phyloP scores from a whole-genome alignment of 2,797 vertebrate species.

The Danio albolineatus region DNA sequence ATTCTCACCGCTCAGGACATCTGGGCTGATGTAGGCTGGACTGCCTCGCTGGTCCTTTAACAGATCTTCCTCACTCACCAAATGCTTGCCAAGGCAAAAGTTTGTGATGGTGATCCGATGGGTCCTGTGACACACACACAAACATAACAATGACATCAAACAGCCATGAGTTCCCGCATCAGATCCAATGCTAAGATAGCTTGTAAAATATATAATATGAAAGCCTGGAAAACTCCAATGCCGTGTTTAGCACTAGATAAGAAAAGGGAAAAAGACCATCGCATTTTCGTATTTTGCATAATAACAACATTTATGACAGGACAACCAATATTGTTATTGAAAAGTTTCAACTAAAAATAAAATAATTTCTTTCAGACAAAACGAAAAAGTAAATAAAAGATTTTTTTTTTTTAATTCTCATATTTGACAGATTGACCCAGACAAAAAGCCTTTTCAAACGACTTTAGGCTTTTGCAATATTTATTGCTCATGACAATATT shows the following conservation, averaged over 20 bases:
- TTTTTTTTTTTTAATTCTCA: no score
- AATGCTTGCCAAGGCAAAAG: slow-evolving; percentile 98
- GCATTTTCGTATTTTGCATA: no score
- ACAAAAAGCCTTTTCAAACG: not conserved
- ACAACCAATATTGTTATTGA: no score
- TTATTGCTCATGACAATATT: no score
- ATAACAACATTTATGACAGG: no score
- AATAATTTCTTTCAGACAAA: not conserved
- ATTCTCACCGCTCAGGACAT: slow-evolving; percentile 92
- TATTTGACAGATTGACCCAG: not conserved
- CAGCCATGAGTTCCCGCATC: not conserved
- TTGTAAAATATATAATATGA: not conserved
- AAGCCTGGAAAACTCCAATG: not conserved
- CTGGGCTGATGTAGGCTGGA: slow-evolving; percentile 98
- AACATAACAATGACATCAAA: slow-evolving; percentile 30
- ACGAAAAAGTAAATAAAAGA: no score
- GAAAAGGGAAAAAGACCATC: not conserved
- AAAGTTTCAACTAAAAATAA: no score
- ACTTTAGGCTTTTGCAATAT: not conserved
- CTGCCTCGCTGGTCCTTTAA: slow-evolving; percentile 99
- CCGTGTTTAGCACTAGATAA: no score
- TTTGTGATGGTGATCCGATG: slow-evolving; percentile 98
- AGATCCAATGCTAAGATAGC: not conserved
- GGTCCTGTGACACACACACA: slow-evolving; percentile 80
- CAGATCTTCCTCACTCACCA: slow-evolving; percentile 97